These are phyloP conservation scores for Vicugna pacos DNA, from an alignment of 2,113 vertebrate species.

Conservation along the genomic window DNA sequence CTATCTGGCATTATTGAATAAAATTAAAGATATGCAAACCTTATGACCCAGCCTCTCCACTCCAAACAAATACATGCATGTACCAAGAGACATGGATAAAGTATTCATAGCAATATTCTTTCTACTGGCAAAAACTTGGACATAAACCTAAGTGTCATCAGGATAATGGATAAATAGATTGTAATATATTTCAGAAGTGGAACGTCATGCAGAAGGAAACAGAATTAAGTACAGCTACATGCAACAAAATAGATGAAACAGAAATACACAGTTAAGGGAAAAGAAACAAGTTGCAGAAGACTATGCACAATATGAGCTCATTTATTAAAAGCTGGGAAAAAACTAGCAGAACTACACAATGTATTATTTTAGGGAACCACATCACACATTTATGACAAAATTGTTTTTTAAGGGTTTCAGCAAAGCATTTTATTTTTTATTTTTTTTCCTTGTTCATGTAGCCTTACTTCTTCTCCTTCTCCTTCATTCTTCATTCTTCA, in stretches of 20 bases:
- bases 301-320: not conserved
- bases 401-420: not conserved
- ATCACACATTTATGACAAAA: not conserved
- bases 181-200: not conserved
- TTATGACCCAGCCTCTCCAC: not conserved
- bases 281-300: not conserved
- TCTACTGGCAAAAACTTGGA: not conserved
- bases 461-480: too few species aligned
- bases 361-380: not conserved
- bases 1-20: not conserved
- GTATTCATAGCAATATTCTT: not conserved
- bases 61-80: not conserved
- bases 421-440: too few species aligned
- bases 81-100: not conserved
- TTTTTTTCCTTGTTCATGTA: too few species aligned
- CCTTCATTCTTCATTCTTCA: too few species aligned
- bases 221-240: not conserved
- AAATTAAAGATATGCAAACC: not conserved
- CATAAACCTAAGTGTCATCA: not conserved
- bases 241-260: not conserved
- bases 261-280: not conserved
- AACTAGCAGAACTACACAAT: not conserved
- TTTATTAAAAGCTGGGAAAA: not conserved
- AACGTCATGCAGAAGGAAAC: not conserved
- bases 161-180: not conserved